Percentiles rank a stretch among this genome's conserved stretches.
phyloP scores from a whole-genome alignment of 1,140 invertebrate genomes.

The Euura lappo region DNA sequence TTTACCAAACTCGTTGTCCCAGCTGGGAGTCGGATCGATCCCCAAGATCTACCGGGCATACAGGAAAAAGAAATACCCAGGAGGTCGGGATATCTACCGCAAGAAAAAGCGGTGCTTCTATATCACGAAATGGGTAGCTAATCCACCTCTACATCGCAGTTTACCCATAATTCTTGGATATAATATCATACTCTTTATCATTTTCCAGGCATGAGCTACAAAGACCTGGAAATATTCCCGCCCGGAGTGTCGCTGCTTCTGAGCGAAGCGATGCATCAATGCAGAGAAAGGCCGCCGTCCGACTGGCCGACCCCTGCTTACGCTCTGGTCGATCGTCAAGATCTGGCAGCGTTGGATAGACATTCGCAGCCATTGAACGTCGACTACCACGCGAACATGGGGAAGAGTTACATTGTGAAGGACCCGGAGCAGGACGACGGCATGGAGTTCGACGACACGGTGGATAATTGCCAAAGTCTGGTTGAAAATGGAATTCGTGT shows the following conservation, averaged over 20 bases:
- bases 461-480: constrained; percentile 26
- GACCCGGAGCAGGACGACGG: constrained; percentile 68
- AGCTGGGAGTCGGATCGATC: constrained; percentile 48
- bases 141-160: constrained; percentile 6
- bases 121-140: constrained; percentile 48
- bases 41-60: constrained; percentile 43
- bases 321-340: constrained; percentile 79
- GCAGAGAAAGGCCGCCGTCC: constrained; percentile 76
- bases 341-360: constrained; percentile 69
- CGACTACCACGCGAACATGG: constrained; percentile 27
- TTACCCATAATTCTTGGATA: constrained; percentile 13
- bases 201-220: constrained; percentile 67
- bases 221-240: constrained; percentile 78
- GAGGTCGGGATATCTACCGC: constrained; percentile 35
- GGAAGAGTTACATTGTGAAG: constrained; percentile 42
- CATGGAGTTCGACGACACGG: constrained; percentile 68
- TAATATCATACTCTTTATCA: not conserved
- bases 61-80: constrained; percentile 42
- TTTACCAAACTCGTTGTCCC: constrained; percentile 53
- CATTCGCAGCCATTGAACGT: constrained; percentile 45
- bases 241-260: constrained; percentile 77
- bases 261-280: constrained; percentile 76
- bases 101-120: constrained; percentile 45
- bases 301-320: constrained; percentile 81
- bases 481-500: not conserved